Conservation (phyloP, 2,113 vertebrate species). For the Dasyurus viverrinus region DNA sequence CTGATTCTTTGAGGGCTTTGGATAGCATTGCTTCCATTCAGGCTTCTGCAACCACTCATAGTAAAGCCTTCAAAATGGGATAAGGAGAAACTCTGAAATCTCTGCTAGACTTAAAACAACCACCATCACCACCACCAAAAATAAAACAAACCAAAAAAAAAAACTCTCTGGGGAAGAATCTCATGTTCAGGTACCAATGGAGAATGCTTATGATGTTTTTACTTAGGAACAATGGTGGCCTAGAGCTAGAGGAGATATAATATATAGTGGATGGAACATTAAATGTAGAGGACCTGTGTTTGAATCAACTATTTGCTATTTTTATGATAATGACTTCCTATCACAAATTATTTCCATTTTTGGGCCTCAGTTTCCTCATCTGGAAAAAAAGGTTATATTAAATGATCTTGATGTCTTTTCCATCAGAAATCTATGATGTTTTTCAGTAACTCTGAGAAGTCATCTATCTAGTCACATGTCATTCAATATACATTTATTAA, state of each 20-base stretch:
- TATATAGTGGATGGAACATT: neutral
- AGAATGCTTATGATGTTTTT: neutral
- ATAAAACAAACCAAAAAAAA: neutral
- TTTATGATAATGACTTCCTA: neutral
- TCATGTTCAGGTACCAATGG: neutral
- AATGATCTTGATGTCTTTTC: neutral
- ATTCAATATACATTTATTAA: neutral
- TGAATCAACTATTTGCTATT: neutral
- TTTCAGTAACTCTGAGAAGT: neutral
- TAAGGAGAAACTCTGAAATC: conserved; percentile 9
- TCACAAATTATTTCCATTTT: neutral
- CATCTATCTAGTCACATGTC: neutral
- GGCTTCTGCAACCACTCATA: neutral
- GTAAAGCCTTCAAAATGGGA: neutral
- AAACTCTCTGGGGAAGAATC: neutral
- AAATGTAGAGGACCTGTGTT: neutral
- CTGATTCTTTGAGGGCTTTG: neutral
- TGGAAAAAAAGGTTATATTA: neutral
- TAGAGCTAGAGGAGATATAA: neutral
- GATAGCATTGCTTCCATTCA: neutral
- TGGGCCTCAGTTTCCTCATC: neutral
- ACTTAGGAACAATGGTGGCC: neutral
- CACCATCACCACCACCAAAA: neutral
- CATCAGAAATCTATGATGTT: neutral
- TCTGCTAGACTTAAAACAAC: neutral